Evolutionary conservation across 2,888 invertebrate species (phyloP), one percentile per base, ranked within the genome.

Genomic region (Ypsolopha sequella): DNA sequence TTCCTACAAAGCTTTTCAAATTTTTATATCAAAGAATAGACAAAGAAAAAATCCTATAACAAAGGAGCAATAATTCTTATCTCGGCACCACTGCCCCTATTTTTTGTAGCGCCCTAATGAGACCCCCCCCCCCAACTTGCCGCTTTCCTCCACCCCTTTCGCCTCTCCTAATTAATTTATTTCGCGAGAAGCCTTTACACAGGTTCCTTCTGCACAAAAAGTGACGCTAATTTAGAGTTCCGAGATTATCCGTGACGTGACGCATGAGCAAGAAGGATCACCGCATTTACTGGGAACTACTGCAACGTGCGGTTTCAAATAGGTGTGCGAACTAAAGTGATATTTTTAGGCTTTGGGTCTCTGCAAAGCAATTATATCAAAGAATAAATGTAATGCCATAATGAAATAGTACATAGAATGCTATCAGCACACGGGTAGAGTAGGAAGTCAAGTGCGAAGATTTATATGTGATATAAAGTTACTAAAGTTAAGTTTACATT

Each of bases 101-200:
- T 58, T 58, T 58, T 59, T 58, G 55, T 51, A 46, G 35, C 41
- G 48, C 51, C 50, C 58, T 60, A 59, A 59, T 57, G 57, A 54
- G 44, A 45, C 48, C 43, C 44, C 38, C 43, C 34, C 47, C 38
- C 36, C n/a, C 48, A 24, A 14, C 36, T 48, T 52, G 48, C n/a
- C 41, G 7, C 47, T 11, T 11, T 36, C 38, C 36, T 33, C 36
- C 36, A 7, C 38, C 33, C 51, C 24, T 24, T 24, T 24, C 14
- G 38, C 34, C 11, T 13, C 36, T 41, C 48, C 51, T 59, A 58
- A 59, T 59, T 59, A 58, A 59, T 59, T 59, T 56, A 54, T 55
- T 57, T 56, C 59, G 54, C 55, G 53, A 56, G 57, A 55, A 57
- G 51, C 56, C 55, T 55, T 55, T 56, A 52, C 52, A 48, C 43